phyloP scores from a whole-genome alignment of 2,113 vertebrate species.

The Cebus imitator region DNA sequence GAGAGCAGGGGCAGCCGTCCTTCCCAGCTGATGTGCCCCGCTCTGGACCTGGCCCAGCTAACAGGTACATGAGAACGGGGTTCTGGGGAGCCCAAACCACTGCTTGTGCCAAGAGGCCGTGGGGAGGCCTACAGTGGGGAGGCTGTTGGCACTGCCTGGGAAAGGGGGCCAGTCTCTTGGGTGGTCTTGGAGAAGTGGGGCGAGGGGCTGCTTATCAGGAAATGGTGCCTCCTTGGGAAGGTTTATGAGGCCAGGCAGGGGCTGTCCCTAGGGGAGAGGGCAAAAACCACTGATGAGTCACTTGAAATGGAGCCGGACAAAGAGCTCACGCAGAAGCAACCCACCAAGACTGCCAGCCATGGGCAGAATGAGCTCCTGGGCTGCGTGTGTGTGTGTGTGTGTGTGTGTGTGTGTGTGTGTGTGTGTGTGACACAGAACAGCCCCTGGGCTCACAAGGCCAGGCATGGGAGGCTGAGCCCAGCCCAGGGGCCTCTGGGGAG shows the following conservation, averaged over 20 bases:
- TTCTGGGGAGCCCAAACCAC: not conserved
- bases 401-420: not conserved
- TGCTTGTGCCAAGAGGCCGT: not conserved
- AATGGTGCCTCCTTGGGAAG: constrained; percentile 61
- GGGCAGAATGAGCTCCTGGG: constrained; percentile 66
- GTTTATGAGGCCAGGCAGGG: constrained; percentile 46
- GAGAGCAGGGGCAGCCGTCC: not conserved
- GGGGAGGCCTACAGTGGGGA: not conserved
- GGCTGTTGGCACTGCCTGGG: not conserved
- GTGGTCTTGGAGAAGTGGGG: constrained; percentile 50
- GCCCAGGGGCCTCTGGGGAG: too few species aligned
- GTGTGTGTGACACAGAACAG: not conserved
- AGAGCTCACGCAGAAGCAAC: constrained; percentile 63
- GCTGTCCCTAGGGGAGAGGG: constrained; percentile 33
- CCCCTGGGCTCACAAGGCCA: not conserved
- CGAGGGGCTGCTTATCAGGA: constrained; percentile 51
- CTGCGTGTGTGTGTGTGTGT: not conserved
- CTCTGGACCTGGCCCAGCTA: not conserved
- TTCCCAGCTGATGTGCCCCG: not conserved
- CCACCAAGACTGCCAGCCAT: constrained; percentile 61
- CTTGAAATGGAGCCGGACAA: constrained; percentile 62
- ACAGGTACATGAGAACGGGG: not conserved
- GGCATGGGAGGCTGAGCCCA: not conserved
- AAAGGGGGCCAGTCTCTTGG: not conserved
- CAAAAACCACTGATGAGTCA: constrained; percentile 56